phyloP scores from a whole-genome alignment of 2,113 vertebrate genomes.

The Sinocyclocheilus maitianheensis region DNA sequence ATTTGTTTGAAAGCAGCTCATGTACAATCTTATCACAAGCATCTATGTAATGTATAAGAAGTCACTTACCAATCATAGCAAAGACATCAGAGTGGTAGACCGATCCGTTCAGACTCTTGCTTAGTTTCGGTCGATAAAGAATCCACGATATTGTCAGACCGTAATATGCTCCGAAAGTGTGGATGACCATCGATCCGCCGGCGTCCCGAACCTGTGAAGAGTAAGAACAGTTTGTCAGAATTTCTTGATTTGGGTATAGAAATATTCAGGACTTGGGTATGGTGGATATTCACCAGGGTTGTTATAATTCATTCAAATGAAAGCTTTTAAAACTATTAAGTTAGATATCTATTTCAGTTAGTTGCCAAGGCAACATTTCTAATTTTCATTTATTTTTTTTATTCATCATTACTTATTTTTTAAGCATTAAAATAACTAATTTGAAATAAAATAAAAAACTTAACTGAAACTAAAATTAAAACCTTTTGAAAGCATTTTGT shows the following conservation, averaged over 20 bases:
- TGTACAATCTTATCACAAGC: neutral
- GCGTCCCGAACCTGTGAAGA: slow-evolving; percentile 85
- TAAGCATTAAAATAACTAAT: too few relatives aligned
- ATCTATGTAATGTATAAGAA: neutral
- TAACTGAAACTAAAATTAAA: too few relatives aligned
- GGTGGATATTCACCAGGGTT: neutral
- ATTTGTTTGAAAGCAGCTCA: neutral
- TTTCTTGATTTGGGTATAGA: too few relatives aligned
- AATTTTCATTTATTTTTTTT: too few relatives aligned
- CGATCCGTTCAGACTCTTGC: slow-evolving; percentile 81
- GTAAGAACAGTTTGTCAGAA: neutral
- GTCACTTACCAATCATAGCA: slow-evolving; percentile 89
- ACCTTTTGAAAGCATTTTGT: too few relatives aligned
- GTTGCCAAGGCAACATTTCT: too few relatives aligned
- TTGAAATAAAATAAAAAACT: too few relatives aligned
- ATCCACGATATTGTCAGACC: slow-evolving; percentile 88
- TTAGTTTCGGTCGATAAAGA: slow-evolving; percentile 88
- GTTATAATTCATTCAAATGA: neutral
- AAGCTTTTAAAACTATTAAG: neutral
- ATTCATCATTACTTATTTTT: too few relatives aligned
- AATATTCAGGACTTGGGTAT: too few relatives aligned
- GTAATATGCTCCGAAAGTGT: slow-evolving; percentile 92
- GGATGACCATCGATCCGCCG: slow-evolving; percentile 96
- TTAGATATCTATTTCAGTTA: too few relatives aligned
- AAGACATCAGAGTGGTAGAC: slow-evolving; percentile 91